phyloP scores from a whole-genome alignment of 2,797 vertebrate genomes.

The Eidolon dupreanum region DNA sequence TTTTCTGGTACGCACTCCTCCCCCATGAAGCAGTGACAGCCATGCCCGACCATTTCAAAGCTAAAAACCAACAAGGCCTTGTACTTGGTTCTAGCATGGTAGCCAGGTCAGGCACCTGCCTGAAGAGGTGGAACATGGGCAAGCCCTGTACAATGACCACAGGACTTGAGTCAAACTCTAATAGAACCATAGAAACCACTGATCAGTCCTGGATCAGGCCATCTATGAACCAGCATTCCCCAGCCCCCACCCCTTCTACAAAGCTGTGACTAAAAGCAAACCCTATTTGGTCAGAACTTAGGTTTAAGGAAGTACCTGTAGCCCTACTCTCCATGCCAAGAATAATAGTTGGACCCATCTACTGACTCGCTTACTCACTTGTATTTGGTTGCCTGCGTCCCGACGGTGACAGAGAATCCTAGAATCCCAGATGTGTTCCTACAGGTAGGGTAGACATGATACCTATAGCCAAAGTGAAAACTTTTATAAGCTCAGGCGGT shows the following conservation, averaged over 20 bases:
- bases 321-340: not conserved
- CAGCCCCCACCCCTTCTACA: too few relatives aligned
- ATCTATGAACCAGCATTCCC: not conserved
- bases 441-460: conserved; percentile 95
- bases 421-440: conserved; percentile 97
- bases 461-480: conserved; percentile 82
- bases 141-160: not conserved
- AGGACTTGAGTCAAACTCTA: not conserved
- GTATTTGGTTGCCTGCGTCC: conserved; percentile 96
- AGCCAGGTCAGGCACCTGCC: not conserved
- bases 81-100: not conserved
- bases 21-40: not conserved
- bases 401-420: conserved; percentile 96
- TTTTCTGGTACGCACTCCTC: not conserved
- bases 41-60: not conserved
- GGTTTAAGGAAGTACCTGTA: not conserved
- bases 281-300: not conserved
- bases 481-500: not conserved
- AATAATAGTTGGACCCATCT: not conserved
- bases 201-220: not conserved
- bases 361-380: conserved; percentile 91
- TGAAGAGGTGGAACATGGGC: not conserved
- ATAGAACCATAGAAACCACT: not conserved
- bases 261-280: not conserved
- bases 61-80: not conserved